Evolutionary conservation across 2,797 vertebrate species (phyloP).

Genomic region (Caiman crocodilus): DNA sequence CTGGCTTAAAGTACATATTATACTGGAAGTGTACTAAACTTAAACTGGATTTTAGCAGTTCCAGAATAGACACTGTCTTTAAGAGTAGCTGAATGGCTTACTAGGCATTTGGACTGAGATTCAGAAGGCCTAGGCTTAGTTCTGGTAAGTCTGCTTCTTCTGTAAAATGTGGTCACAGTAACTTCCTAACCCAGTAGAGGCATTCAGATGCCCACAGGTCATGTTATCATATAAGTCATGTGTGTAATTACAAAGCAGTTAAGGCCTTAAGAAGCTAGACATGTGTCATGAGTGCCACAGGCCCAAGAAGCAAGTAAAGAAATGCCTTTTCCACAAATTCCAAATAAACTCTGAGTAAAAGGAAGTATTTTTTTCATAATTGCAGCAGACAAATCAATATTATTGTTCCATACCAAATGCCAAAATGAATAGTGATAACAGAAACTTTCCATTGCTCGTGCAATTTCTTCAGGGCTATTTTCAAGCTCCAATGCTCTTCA

Average conservation of each 20-base stretch:
- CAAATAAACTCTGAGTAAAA: constrained; percentile 7
- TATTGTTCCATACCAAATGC: constrained; percentile 6
- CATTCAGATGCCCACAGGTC: not conserved
- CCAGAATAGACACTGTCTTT: not conserved
- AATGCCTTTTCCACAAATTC: constrained; percentile 8
- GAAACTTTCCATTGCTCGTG: constrained; percentile 11
- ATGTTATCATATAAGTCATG: not conserved
- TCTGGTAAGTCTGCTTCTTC: not conserved
- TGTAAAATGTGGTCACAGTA: not conserved
- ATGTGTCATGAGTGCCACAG: not conserved
- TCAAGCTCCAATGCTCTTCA: constrained; percentile 57
- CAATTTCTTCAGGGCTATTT: constrained; percentile 52
- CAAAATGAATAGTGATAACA: constrained; percentile 41
- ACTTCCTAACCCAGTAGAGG: not conserved
- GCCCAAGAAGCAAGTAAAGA: not conserved
- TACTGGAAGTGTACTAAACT: not conserved
- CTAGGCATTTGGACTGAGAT: not conserved
- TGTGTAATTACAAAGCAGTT: not conserved
- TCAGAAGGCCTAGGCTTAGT: not conserved
- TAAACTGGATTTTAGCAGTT: not conserved
- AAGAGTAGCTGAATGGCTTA: not conserved
- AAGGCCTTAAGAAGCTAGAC: not conserved
- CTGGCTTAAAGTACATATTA: not conserved
- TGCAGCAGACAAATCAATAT: not conserved
- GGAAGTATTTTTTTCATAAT: not conserved